phyloP scores from a whole-genome alignment of 2,797 vertebrate species.

The Peromyscus nudipes region DNA sequence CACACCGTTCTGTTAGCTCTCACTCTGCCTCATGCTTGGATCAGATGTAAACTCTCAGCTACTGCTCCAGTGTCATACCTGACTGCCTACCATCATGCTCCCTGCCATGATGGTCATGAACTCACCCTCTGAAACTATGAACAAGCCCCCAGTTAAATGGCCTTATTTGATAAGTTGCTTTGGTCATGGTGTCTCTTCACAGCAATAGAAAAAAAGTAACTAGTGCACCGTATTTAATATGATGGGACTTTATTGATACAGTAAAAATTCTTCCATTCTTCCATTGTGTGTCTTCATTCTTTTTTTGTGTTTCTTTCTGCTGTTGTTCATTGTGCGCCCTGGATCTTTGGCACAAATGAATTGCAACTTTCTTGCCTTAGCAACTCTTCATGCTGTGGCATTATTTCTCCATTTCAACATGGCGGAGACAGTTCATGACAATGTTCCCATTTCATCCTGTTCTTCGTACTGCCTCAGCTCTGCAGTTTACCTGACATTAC shows the following conservation, averaged over 20 bases:
- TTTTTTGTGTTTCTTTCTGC: neutral
- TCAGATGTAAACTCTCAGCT: neutral
- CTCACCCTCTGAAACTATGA: neutral
- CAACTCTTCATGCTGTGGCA: neutral
- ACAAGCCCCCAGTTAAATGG: neutral
- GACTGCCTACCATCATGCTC: neutral
- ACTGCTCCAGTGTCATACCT: neutral
- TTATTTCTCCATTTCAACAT: neutral
- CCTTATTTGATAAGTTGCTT: neutral
- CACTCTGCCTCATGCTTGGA: neutral
- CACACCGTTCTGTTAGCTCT: neutral
- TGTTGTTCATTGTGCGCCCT: neutral
- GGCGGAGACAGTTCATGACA: neutral
- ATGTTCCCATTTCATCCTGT: neutral
- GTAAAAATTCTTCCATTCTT: neutral
- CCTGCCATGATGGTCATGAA: too few species aligned
- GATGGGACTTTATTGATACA: neutral
- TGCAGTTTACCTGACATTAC: neutral
- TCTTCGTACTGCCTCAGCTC: neutral
- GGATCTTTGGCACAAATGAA: neutral
- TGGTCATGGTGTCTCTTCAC: neutral
- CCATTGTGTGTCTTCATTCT: neutral
- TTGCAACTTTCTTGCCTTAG: neutral
- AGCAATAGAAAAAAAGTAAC: neutral
- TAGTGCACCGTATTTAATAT: neutral